A percentile compares a stretch with the other conserved stretches of the same genome.
phyloP scores from a whole-genome alignment of 2,797 vertebrate species.

The Graptemys geographica region DNA sequence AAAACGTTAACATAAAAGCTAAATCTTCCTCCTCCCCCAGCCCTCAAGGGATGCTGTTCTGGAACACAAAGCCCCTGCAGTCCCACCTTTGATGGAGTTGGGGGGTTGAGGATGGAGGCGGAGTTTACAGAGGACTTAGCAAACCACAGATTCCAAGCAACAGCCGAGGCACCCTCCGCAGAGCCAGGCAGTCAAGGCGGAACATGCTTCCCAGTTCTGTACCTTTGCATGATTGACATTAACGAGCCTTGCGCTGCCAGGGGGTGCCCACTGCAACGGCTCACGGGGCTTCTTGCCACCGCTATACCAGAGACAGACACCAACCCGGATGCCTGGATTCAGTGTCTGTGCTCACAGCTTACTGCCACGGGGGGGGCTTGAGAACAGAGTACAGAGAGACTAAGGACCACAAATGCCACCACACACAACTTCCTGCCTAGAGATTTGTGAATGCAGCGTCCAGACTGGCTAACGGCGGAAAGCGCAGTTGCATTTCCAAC shows the following conservation, averaged over 20 bases:
- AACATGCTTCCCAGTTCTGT: background rate
- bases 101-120: background rate
- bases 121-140: background rate
- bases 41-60: background rate
- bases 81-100: background rate
- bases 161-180: rapidly evolving
- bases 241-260: rapidly evolving
- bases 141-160: background rate
- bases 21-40: background rate
- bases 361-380: background rate
- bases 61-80: background rate
- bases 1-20: background rate
- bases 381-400: background rate
- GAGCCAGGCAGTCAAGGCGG: background rate
- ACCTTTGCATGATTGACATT: rapidly evolving
- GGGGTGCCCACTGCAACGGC: rapidly evolving
- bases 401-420: background rate
- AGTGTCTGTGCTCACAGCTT: background rate
- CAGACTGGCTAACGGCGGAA: background rate
- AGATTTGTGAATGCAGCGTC: background rate
- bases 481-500: background rate
- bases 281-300: background rate
- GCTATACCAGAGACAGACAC: background rate
- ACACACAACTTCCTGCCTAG: background rate
- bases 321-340: background rate